A percentile compares a stretch with the other conserved stretches of the same genome.
Evolutionary conservation across 1,140 invertebrate genomes (phyloP).

Genomic region (Caenorhabditis briggsae): DNA sequence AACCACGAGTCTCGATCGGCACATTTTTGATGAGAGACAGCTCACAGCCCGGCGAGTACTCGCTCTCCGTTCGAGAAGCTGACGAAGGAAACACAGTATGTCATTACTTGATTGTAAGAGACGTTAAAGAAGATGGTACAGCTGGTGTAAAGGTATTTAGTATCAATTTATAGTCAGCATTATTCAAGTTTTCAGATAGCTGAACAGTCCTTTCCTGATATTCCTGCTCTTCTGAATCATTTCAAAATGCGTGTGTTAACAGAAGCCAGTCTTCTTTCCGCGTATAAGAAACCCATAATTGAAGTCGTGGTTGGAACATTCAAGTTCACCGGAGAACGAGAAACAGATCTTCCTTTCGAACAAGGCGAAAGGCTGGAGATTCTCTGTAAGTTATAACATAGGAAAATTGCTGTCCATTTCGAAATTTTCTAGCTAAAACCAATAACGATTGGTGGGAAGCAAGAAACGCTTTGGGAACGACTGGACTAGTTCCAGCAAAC

Average conservation of each 20-base stretch:
- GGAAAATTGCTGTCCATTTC: too few relatives aligned
- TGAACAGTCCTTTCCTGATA: constrained; percentile 92
- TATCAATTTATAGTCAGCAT: not conserved
- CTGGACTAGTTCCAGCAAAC: constrained; percentile 93
- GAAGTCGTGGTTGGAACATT: constrained; percentile 84
- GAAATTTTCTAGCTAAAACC: constrained; percentile 83
- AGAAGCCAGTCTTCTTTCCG: constrained; percentile 90
- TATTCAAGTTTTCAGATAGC: constrained; percentile 85
- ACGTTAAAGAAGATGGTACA: constrained; percentile 3
- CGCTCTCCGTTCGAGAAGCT: constrained; percentile 69
- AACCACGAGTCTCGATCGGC: constrained; percentile 54
- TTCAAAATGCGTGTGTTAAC: constrained; percentile 96
- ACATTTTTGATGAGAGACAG: constrained; percentile 72
- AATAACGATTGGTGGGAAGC: constrained; percentile 98
- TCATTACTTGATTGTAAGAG: constrained; percentile 27
- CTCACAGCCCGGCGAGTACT: constrained; percentile 67
- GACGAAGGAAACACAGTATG: constrained; percentile 37
- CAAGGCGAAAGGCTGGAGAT: constrained; percentile 93
- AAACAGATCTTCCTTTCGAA: constrained; percentile 92
- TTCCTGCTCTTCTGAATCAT: constrained; percentile 90
- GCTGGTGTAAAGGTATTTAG: not conserved
- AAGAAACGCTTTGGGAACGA: constrained; percentile 86
- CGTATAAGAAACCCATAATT: constrained; percentile 79
- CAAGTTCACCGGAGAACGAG: constrained; percentile 90
- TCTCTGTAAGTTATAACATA: constrained; percentile 78